phyloP scores from a whole-genome alignment of 2,888 invertebrate species.

The Phasia obesa region DNA sequence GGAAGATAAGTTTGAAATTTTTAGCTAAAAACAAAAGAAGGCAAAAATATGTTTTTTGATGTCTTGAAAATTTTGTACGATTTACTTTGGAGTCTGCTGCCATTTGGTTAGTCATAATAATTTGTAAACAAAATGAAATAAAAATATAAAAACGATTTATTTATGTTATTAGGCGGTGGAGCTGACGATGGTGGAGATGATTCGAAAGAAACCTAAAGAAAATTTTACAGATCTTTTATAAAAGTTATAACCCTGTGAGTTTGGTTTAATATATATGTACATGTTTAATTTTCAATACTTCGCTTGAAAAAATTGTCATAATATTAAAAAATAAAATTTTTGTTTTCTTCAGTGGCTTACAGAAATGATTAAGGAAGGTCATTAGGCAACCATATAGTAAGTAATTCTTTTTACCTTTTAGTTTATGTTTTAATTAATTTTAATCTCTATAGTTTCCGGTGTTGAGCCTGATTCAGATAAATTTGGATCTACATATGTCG shows the following conservation, averaged over 20 bases:
- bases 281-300: too few species aligned
- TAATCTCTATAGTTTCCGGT: slow-evolving; percentile 70
- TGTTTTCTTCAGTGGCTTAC: slow-evolving; percentile 28
- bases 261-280: too few species aligned
- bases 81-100: slow-evolving; percentile 59
- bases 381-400: slow-evolving; percentile 43
- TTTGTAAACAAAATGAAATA: neutral
- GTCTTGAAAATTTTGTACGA: slow-evolving; percentile 63
- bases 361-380: slow-evolving; percentile 14
- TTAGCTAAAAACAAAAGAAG: neutral
- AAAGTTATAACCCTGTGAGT: neutral
- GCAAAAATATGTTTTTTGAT: slow-evolving; percentile 63
- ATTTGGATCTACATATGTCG: slow-evolving; percentile 78
- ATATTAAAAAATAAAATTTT: neutral
- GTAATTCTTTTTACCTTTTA: slow-evolving; percentile 1
- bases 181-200: slow-evolving; percentile 43
- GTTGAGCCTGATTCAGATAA: slow-evolving; percentile 79
- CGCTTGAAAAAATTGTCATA: too few species aligned
- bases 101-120: slow-evolving; percentile 37
- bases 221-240: neutral
- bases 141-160: neutral
- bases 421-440: neutral
- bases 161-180: slow-evolving; percentile 27
- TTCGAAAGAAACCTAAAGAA: slow-evolving; percentile 53
- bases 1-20: neutral